Evolutionary conservation across 2,888 invertebrate genomes (phyloP), one percentile per base, ranked within the genome.

Genomic region (Ormia ochracea): DNA sequence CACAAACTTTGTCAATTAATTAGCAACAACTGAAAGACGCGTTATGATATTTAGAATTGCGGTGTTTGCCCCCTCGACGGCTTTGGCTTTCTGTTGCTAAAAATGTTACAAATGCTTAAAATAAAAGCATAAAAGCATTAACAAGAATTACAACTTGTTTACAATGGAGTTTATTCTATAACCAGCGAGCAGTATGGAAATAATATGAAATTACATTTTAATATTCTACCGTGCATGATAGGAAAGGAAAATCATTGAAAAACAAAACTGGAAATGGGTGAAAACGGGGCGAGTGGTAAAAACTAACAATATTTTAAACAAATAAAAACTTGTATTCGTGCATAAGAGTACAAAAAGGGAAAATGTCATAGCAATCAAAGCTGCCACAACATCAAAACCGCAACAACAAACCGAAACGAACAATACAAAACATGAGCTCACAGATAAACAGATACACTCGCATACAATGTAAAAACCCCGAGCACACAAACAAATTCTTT

Each of bases 311-410:
- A 7, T 23, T 6, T 33, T 48, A 48, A 48, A 48, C 1, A 50
- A 28, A 28, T 1, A 28, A 28, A 28, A 26, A 19, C 31, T 14
- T 9, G 17, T 26, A 50, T 41, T 28, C 6, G 38, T n/a, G 23
- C 38, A 38, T n/a, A 23, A 26, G 26, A 21, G 70, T 23, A 69
- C 50, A 17, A 33, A 33, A 54, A 50, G 36, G 48, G 78, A 83
- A 83, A 86, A 84, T 87, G 87, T 85, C 87, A 87, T 87, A 87
- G 87, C 87, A 87, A 87, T 87, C 84, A 84, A 84, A 85, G 85
- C 84, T 85, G 84, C 84, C 85, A 85, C 84, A 84, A 84, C 74
- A 80, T 80, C 38, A 38, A 63, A 68, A 76, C 68, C 76, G 56
- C 65, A 66, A 61, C 36, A 69, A 56, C 78, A 85, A 85, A 84